A percentile compares a stretch with the other conserved stretches of the same genome.
phyloP scores from a whole-genome alignment of 2,888 invertebrate species.

The Arge pagana region DNA sequence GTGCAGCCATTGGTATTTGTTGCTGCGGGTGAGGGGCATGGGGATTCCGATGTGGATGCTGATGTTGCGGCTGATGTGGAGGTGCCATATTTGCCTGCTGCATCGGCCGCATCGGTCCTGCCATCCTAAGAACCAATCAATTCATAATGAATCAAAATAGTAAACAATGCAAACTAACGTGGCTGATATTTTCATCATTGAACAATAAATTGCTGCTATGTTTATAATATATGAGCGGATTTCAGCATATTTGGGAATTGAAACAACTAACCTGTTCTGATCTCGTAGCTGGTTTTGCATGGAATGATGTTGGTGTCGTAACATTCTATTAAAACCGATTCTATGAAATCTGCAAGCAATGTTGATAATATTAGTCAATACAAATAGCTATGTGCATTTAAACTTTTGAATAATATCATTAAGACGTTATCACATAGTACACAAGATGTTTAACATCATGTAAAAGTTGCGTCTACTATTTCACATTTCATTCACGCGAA shows the following conservation, averaged over 20 bases:
- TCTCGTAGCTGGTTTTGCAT: constrained; percentile 72
- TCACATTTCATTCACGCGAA: too few relatives aligned
- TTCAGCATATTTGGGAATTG: constrained; percentile 20
- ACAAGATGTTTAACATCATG: too few relatives aligned
- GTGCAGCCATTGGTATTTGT: constrained; percentile 53
- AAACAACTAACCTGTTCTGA: constrained; percentile 56
- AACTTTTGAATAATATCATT: too few relatives aligned
- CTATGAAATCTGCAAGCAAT: constrained; percentile 49
- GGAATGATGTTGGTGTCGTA: constrained; percentile 67
- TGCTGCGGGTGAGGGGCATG: constrained; percentile 49
- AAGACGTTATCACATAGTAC: constrained; percentile 24
- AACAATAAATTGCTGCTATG: too few relatives aligned
- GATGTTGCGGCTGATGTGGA: constrained; percentile 52
- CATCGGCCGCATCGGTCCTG: constrained; percentile 55
- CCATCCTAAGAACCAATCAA: constrained; percentile 40
- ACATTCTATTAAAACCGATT: constrained; percentile 48
- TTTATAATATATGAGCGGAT: constrained; percentile 21
- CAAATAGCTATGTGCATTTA: too few relatives aligned
- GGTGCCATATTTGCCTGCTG: constrained; percentile 55
- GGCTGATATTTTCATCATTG: too few relatives aligned
- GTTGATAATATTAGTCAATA: too few relatives aligned
- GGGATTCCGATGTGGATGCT: constrained; percentile 50
- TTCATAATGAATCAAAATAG: constrained; percentile 6
- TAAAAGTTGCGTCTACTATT: too few relatives aligned
- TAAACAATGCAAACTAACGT: constrained; percentile 21